Percentiles rank a stretch among this genome's conserved stretches.
phyloP scores from a whole-genome alignment of 2,888 invertebrate species.

The Ceraclea dissimilis region DNA sequence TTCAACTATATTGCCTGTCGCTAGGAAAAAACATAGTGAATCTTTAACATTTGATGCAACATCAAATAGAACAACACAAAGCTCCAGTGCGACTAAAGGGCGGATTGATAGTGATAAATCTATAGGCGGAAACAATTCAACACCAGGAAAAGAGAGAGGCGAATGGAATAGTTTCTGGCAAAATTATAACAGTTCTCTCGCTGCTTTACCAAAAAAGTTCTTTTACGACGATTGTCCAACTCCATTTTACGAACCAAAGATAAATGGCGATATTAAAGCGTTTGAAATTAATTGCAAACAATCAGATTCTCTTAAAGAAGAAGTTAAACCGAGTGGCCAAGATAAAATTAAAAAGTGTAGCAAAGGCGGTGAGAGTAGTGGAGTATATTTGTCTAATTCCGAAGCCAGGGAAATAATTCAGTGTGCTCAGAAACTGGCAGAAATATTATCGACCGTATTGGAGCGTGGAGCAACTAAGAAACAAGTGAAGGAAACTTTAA shows the following conservation, averaged over 20 bases:
- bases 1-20: slow-evolving; percentile 3
- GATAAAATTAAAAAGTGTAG: slow-evolving; percentile 4
- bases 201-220: slow-evolving; percentile 16
- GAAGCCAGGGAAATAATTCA: slow-evolving; percentile 25
- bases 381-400: slow-evolving; percentile 13
- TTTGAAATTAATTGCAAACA: slow-evolving; percentile 10
- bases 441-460: slow-evolving; percentile 21
- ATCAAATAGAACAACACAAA: slow-evolving; percentile 16
- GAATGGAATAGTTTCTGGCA: slow-evolving; percentile 25
- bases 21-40: slow-evolving; percentile 3
- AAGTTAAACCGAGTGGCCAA: background rate
- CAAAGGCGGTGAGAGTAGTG: background rate
- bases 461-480: slow-evolving; percentile 7
- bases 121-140: slow-evolving; percentile 2
- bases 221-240: slow-evolving; percentile 27
- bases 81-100: slow-evolving; percentile 18
- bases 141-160: slow-evolving; percentile 18
- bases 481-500: background rate
- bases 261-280: slow-evolving; percentile 9
- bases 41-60: slow-evolving; percentile 9
- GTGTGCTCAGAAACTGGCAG: slow-evolving; percentile 24
- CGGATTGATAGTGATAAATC: slow-evolving; percentile 2
- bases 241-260: slow-evolving; percentile 21
- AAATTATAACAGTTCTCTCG: slow-evolving; percentile 23
- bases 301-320: slow-evolving; percentile 1